phyloP scores from a whole-genome alignment of 2,797 vertebrate species.

The Mus spretus region DNA sequence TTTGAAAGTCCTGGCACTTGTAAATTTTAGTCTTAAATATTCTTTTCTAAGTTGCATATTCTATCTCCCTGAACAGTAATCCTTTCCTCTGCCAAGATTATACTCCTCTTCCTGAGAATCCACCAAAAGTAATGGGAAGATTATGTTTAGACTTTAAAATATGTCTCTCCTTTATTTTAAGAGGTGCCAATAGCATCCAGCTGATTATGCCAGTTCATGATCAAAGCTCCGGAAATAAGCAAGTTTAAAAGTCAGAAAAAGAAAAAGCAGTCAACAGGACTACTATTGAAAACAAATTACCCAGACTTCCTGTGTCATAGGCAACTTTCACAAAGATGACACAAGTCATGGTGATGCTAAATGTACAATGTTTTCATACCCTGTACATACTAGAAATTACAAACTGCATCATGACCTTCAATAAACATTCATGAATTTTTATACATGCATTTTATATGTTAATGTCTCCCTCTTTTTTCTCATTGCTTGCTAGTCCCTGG shows the following conservation, averaged over 20 bases:
- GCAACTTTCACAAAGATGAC: conserved; percentile 40
- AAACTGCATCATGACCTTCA: not conserved
- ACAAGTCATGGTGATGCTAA: conserved; percentile 16
- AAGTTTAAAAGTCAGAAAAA: conserved; percentile 56
- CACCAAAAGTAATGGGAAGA: conserved; percentile 42
- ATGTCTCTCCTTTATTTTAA: conserved; percentile 57
- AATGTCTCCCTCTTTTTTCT: not conserved
- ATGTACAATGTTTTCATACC: not conserved
- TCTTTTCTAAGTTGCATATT: conserved; percentile 57
- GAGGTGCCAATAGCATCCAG: conserved; percentile 59
- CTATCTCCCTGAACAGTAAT: conserved; percentile 69
- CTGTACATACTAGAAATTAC: not conserved
- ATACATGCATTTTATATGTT: conserved; percentile 25
- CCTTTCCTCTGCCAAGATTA: conserved; percentile 55
- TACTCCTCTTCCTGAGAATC: conserved; percentile 67
- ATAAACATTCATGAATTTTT: conserved; percentile 11
- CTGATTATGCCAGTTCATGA: conserved; percentile 68
- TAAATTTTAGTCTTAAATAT: conserved; percentile 77
- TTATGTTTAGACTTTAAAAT: conserved; percentile 52
- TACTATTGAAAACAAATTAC: conserved; percentile 41
- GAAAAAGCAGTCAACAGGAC: conserved; percentile 36
- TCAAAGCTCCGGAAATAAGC: conserved; percentile 51
- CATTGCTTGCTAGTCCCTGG: not conserved
- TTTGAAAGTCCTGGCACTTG: conserved; percentile 68
- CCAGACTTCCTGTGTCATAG: conserved; percentile 12